Base-by-base conservation (phyloP, 2,797 vertebrate genomes). In the Zalophus californianus region DNA sequence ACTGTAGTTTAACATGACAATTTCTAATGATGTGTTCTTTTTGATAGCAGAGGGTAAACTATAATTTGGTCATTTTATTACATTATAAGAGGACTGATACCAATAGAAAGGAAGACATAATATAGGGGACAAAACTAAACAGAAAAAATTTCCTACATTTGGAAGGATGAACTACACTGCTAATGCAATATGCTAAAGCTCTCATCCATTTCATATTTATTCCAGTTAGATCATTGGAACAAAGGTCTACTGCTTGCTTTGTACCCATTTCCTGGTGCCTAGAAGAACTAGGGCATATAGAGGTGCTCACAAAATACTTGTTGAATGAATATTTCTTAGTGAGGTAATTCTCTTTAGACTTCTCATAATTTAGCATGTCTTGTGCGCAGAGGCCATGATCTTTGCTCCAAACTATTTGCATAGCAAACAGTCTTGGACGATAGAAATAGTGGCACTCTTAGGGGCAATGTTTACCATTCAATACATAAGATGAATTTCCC, bases 21-120 rank as follows among this genome's bases (percentile, higher is more conserved):
- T 79, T 94, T 96, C 27, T 60, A 98, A 93, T 52, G 58, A 93
- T 50, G 16, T 64, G 35, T 94, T 97, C 38, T 32, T 97, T 5
- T 68, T 96, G 35, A 75, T 78, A 86, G 82, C 44, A 58, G 41
- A 95, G 56, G 27, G 54, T 38, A 80, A 98, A 97, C 89, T 58
- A 29, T 60, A 15, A 96, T 90, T 95, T 96, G 9, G 20, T 95
- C 84, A 44, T 88, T 66, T 56, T 41, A 41, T 93, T 78, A 86
- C 91, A 44, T 44, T 23, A 38, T 86, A 83, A 79, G 0, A 2
- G 7, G 44, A 32, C 3, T 83, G 89, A 54, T 68, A 62, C 21
- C 2, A 66, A 66, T 16, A 44, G 20, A 85, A 29, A 88, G 12
- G 29, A 13, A 96, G 52, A 89, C 52, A 10, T 54, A 94, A 75